Percentiles rank a stretch among this genome's conserved stretches.
phyloP scores from a whole-genome alignment of 2,113 vertebrate species.

The Willisornis vidua region DNA sequence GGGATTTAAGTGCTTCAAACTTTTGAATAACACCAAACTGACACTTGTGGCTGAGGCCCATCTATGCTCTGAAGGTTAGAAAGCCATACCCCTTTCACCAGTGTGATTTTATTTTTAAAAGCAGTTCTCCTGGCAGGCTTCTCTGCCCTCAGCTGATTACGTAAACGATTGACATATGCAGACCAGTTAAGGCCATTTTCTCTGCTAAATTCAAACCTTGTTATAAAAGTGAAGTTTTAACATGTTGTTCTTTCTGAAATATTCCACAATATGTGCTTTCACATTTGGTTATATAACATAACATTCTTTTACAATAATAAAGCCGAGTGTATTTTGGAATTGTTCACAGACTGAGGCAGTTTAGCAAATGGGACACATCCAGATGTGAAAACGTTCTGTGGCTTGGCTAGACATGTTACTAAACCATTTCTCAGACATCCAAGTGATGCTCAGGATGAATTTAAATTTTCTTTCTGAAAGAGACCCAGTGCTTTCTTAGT shows the following conservation, averaged over 20 bases:
- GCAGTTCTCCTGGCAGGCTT: slow-evolving; percentile 54
- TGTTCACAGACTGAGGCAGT: slow-evolving; percentile 58
- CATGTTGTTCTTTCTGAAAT: slow-evolving; percentile 55
- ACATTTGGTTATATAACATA: slow-evolving; percentile 36
- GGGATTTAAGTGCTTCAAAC: not conserved
- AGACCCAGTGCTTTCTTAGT: not conserved
- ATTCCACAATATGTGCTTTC: slow-evolving; percentile 46
- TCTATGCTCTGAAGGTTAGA: slow-evolving; percentile 14
- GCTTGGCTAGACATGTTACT: slow-evolving; percentile 67
- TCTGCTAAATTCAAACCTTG: slow-evolving; percentile 38
- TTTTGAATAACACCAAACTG: not conserved
- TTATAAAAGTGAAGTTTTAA: slow-evolving; percentile 53
- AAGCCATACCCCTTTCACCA: slow-evolving; percentile 4
- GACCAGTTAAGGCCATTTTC: slow-evolving; percentile 33
- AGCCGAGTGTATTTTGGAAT: slow-evolving; percentile 53
- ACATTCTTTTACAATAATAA: slow-evolving; percentile 60
- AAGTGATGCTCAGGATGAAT: slow-evolving; percentile 53
- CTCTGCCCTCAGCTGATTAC: slow-evolving; percentile 41
- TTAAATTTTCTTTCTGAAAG: slow-evolving; percentile 53
- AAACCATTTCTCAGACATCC: slow-evolving; percentile 59
- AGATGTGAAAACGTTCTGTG: slow-evolving; percentile 59
- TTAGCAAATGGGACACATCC: slow-evolving; percentile 57
- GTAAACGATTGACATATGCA: slow-evolving; percentile 63
- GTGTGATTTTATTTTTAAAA: slow-evolving; percentile 67
- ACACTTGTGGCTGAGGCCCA: not conserved